Conservation (phyloP, 2,113 vertebrate species). For the Ifrita kowaldi region DNA sequence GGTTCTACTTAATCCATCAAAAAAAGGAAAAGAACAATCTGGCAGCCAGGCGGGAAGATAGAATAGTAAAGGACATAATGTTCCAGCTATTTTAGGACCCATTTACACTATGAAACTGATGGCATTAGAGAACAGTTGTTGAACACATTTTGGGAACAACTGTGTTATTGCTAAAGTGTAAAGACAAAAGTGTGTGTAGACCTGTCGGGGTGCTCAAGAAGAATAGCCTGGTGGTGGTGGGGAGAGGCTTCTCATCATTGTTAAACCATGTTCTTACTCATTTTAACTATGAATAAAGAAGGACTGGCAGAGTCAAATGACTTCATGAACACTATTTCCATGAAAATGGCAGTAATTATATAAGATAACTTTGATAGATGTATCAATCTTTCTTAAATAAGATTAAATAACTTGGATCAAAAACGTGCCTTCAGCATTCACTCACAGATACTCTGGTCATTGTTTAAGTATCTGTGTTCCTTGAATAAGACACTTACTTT, state of each 20-base stretch:
- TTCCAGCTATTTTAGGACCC: slow-evolving; percentile 52
- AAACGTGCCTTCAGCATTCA: background rate
- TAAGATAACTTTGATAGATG: background rate
- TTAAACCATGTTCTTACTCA: background rate
- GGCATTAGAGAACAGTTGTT: slow-evolving; percentile 36
- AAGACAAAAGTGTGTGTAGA: background rate
- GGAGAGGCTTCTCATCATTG: background rate
- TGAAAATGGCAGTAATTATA: background rate
- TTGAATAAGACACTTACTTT: background rate
- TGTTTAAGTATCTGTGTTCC: background rate
- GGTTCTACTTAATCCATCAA: slow-evolving; percentile 37
- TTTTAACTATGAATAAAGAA: background rate
- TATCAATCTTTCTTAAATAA: background rate
- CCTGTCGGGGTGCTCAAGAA: background rate
- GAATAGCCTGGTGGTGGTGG: background rate
- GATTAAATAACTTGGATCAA: background rate
- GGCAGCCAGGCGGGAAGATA: background rate
- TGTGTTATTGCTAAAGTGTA: slow-evolving; percentile 33
- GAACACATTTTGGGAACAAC: slow-evolving; percentile 30
- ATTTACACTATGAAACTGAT: slow-evolving; percentile 37
- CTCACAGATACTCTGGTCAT: background rate
- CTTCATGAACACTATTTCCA: background rate
- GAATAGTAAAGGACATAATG: slow-evolving; percentile 39
- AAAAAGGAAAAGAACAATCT: slow-evolving; percentile 31
- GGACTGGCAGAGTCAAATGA: background rate